phyloP scores from a whole-genome alignment of 2,797 vertebrate species.

The Gila robusta region DNA sequence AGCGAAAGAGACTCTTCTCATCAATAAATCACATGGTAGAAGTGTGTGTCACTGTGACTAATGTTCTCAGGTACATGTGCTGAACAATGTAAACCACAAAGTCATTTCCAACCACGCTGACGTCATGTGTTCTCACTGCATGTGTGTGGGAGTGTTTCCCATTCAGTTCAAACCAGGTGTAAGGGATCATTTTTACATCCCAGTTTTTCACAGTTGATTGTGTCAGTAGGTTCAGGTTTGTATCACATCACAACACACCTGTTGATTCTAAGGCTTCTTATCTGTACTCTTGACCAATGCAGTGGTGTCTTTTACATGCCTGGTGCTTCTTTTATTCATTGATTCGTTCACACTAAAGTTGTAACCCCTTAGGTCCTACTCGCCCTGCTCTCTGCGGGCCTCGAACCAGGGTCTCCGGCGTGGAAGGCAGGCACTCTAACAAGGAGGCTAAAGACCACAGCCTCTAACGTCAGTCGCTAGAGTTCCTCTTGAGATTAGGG shows the following conservation, averaged over 20 bases:
- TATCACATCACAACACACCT: conserved; percentile 8
- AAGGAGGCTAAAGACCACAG: no score
- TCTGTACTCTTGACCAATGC: conserved; percentile 22
- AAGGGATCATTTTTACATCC: background rate
- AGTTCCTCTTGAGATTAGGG: no score
- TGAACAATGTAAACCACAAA: conserved; percentile 79
- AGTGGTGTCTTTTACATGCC: conserved; percentile 25
- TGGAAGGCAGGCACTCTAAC: no score
- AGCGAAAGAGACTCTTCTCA: conserved; percentile 72
- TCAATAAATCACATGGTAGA: conserved; percentile 77
- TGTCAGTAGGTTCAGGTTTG: conserved; percentile 5
- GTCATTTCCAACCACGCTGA: conserved; percentile 64
- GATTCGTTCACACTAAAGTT: conserved; percentile 19
- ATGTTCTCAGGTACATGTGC: conserved; percentile 76
- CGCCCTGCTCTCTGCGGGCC: no score
- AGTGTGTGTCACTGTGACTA: conserved; percentile 81
- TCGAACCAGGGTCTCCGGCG: no score
- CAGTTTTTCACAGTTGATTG: background rate
- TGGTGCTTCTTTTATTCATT: conserved; percentile 21
- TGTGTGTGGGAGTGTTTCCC: conserved; percentile 35
- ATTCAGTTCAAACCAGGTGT: background rate
- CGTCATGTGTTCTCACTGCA: conserved; percentile 24
- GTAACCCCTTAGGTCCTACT: no score
- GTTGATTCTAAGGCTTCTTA: conserved; percentile 18
- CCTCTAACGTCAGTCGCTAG: no score